Percentiles rank a stretch among this genome's conserved stretches.
phyloP scores from a whole-genome alignment of 2,113 vertebrate species.

The Trichomycterus rosablanca region DNA sequence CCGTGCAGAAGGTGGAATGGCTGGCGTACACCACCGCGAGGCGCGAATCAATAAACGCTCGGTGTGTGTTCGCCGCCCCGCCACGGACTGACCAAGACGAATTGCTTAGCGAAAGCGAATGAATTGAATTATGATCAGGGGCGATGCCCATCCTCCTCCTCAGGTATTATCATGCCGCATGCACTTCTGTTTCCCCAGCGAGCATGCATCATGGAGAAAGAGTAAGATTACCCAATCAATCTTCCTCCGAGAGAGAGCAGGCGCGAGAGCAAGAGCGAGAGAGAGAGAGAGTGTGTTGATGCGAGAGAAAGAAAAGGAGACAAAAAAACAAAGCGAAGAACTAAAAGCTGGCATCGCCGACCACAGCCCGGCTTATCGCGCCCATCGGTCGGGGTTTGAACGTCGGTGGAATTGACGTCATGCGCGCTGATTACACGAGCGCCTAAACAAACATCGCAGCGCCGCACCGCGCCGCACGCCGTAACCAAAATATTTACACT shows the following conservation, averaged over 20 bases:
- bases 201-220: slow-evolving; percentile 64
- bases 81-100: too few species aligned
- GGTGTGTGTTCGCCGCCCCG: too few species aligned
- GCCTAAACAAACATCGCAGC: slow-evolving; percentile 14
- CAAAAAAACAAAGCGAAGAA: slow-evolving; percentile 27
- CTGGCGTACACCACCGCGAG: too few species aligned
- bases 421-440: slow-evolving; percentile 1
- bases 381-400: slow-evolving; percentile 15
- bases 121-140: too few species aligned
- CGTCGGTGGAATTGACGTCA: slow-evolving; percentile 25
- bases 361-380: slow-evolving; percentile 3
- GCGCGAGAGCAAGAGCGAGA: slow-evolving; percentile 14
- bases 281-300: slow-evolving; percentile 29
- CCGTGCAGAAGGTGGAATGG: too few species aligned
- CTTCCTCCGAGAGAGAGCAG: slow-evolving; percentile 47
- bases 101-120: too few species aligned
- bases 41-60: too few species aligned
- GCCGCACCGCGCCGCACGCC: neutral
- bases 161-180: slow-evolving; percentile 47
- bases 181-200: slow-evolving; percentile 50
- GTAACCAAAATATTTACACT: slow-evolving; percentile 29
- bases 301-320: slow-evolving; percentile 24
- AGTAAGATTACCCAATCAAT: slow-evolving; percentile 69
- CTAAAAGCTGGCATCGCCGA: neutral
- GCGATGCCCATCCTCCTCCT: too few species aligned